Conservation (phyloP, 2,888 invertebrate species). For the Drosophila nr. medialis region DNA sequence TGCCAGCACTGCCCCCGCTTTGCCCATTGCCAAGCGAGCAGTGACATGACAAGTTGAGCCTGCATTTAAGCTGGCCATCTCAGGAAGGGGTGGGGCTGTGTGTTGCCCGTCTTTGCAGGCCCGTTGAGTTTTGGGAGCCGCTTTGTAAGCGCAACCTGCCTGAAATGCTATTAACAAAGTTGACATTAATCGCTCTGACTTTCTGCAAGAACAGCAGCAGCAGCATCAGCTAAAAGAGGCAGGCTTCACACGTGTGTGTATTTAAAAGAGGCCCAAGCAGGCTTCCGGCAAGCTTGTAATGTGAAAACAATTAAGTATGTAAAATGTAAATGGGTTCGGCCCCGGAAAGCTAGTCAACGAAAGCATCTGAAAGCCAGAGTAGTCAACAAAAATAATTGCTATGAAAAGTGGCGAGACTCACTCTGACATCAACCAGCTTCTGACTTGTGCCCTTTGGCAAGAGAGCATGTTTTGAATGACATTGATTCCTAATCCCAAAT, state of each 20-base stretch:
- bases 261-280: conserved; percentile 40
- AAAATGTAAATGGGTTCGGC: conserved; percentile 63
- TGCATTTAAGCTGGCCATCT: conserved; percentile 62
- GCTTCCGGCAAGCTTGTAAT: conserved; percentile 53
- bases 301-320: conserved; percentile 76
- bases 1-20: background rate
- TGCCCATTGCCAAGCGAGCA: conserved; percentile 1
- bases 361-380: background rate
- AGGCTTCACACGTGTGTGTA: conserved; percentile 23
- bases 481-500: conserved; percentile 30
- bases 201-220: conserved; percentile 9
- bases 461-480: conserved; percentile 27
- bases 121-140: conserved; percentile 50
- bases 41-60: conserved; percentile 78
- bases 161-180: conserved; percentile 79
- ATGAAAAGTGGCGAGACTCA: conserved; percentile 10
- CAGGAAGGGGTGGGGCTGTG: conserved; percentile 4
- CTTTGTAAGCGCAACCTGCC: conserved; percentile 57
- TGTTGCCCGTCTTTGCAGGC: conserved; percentile 30
- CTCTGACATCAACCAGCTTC: conserved; percentile 3
- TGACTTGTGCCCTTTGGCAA: conserved; percentile 7
- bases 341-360: conserved; percentile 1
- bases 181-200: conserved; percentile 79
- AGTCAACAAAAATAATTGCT: conserved; percentile 3
- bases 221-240: background rate